Base-by-base conservation (phyloP, 2,797 vertebrate genomes). In the Hippopotamyrus pictus region DNA sequence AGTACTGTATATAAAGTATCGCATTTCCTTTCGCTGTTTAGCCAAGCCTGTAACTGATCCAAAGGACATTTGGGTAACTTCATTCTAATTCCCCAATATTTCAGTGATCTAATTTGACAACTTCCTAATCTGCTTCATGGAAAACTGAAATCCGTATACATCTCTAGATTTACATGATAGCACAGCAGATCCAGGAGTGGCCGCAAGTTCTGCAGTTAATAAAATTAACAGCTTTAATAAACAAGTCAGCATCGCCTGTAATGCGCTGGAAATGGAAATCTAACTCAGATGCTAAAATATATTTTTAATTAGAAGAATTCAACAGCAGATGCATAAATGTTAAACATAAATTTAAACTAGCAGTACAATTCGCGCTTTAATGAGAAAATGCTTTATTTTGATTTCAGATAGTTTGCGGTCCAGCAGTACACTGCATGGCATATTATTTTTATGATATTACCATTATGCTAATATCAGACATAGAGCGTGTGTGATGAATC, bases 201-300 rank as follows among this genome's bases (percentile, higher is more conserved):
- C 29, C 29, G 29, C 29, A 33, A 33, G 65, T 73, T 73, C 12
- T 5, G 25, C 65, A 37, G 65, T 73, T 73, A 73, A 37, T 73
- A 73, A 73, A 73, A 73, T 73, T 73, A 73, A 79, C 73, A 79
- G 41, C 12, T 79, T 79, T 79, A 79, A 79, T 79, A 79, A 79
- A 79, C 41, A 79, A n/a, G 37, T 79, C 33, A 8, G 37, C 73
- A 79, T 41, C 17, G 73, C 5, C 33, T 14, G 33, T 14, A 44
- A 41, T 76, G 33, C 73, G 17, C 5, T 44, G 19, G 33, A 79
- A 79, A n/a, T 19, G 17, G 2, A 44, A 41, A 76, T 76, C 73
- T 14, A 73, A 73, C 5, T 44, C 17, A n/a, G 37, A 79, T 19
- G 73, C 17, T 79, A 41, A 79, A 79, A 79, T 79, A 79, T 44